Evolutionary conservation across 2,888 invertebrate genomes (phyloP).

Genomic region (Idaea biselata): DNA sequence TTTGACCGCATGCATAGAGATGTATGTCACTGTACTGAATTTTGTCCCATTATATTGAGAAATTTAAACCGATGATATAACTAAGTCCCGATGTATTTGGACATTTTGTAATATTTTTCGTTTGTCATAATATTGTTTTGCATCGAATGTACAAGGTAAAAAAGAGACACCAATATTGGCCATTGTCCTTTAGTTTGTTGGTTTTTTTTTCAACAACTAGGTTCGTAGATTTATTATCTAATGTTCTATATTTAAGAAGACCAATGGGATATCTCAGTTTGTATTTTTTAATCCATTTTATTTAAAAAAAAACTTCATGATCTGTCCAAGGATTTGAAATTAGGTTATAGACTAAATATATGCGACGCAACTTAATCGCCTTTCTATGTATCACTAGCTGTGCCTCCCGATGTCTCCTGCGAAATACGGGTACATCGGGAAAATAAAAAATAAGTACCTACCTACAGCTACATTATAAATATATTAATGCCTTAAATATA

Average conservation of each 20-base stretch:
- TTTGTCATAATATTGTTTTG: not conserved
- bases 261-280: not conserved
- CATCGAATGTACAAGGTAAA: not conserved
- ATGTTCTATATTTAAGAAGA: not conserved
- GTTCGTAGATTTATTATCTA: not conserved
- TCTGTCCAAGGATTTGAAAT: not conserved
- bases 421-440: not conserved
- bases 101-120: not conserved
- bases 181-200: not conserved
- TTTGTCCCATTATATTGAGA: not conserved
- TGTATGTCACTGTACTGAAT: not conserved
- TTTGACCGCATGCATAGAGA: not conserved
- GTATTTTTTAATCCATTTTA: not conserved
- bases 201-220: no score
- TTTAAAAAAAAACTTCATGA: not conserved
- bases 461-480: no score
- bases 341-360: not conserved
- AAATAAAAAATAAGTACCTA: not conserved
- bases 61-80: not conserved
- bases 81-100: not conserved
- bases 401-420: not conserved
- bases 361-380: not conserved
- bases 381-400: not conserved
- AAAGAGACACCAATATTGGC: not conserved
- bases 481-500: not conserved